phyloP scores from a whole-genome alignment of 2,797 vertebrate genomes.

The Decapterus maruadsi region DNA sequence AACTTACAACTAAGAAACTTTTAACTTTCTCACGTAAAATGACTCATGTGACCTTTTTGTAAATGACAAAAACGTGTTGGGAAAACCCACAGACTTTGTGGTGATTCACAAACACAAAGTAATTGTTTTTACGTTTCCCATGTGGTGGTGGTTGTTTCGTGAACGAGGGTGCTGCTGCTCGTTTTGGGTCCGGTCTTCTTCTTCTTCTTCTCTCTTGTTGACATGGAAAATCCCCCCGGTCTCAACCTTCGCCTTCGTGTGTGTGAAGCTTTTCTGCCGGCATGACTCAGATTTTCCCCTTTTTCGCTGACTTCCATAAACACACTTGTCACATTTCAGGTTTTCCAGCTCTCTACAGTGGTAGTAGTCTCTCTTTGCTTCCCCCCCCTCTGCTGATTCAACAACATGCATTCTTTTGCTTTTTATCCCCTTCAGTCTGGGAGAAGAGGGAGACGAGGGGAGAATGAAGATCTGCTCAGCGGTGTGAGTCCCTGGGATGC shows the following conservation, averaged over 20 bases:
- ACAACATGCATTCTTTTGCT: slow-evolving; percentile 37
- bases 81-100: background rate
- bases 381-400: slow-evolving; percentile 56
- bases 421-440: slow-evolving; percentile 42
- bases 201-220: slow-evolving; percentile 44
- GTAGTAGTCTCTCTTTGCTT: slow-evolving; percentile 27
- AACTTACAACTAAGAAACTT: too few relatives aligned
- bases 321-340: slow-evolving; percentile 73
- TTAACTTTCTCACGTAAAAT: too few relatives aligned
- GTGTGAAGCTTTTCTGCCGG: slow-evolving; percentile 42
- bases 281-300: slow-evolving; percentile 80
- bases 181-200: slow-evolving; percentile 24
- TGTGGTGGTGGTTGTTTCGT: slow-evolving; percentile 20
- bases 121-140: background rate
- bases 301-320: slow-evolving; percentile 69
- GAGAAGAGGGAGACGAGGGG: slow-evolving; percentile 10
- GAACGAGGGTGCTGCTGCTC: slow-evolving; percentile 2
- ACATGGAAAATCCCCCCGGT: slow-evolving; percentile 75
- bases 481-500: slow-evolving; percentile 67
- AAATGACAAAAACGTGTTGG: background rate
- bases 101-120: slow-evolving; percentile 16
- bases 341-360: slow-evolving; percentile 60
- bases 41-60: background rate
- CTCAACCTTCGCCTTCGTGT: slow-evolving; percentile 39
- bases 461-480: slow-evolving; percentile 43